Conservation (phyloP, 2,888 invertebrate species). For the Brachyptera risi region DNA sequence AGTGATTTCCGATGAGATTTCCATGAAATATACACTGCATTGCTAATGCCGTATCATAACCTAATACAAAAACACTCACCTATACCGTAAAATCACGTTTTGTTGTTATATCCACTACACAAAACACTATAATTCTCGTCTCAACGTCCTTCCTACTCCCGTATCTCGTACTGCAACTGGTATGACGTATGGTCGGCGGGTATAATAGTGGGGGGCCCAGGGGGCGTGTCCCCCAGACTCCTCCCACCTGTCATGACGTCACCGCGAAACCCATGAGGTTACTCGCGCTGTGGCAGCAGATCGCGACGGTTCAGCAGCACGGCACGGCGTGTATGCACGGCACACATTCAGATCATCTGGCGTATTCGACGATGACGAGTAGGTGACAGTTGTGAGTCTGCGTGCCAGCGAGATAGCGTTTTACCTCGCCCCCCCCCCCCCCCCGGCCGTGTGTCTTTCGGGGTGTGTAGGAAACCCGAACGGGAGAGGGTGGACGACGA, state of each 20-base stretch:
- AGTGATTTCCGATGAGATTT: too few species aligned
- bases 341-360: constrained; percentile 21
- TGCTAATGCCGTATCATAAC: too few species aligned
- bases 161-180: neutral
- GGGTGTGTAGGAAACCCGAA: constrained; percentile 11
- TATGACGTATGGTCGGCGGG: constrained; percentile 13
- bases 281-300: constrained; percentile 27
- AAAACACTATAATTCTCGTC: constrained; percentile 11
- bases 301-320: constrained; percentile 25
- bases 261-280: constrained; percentile 32
- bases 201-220: constrained; percentile 20
- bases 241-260: constrained; percentile 32
- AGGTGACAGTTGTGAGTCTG: constrained; percentile 30
- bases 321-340: constrained; percentile 19
- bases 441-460: too few species aligned
- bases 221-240: constrained; percentile 21
- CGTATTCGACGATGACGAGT: constrained; percentile 25
- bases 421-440: too few species aligned
- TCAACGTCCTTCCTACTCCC: constrained; percentile 21
- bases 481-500: neutral
- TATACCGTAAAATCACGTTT: too few species aligned
- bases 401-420: too few species aligned
- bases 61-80: too few species aligned
- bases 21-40: too few species aligned
- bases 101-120: too few species aligned